phyloP scores from a whole-genome alignment of 2,888 invertebrate genomes.

The Oxytorus armatus region DNA sequence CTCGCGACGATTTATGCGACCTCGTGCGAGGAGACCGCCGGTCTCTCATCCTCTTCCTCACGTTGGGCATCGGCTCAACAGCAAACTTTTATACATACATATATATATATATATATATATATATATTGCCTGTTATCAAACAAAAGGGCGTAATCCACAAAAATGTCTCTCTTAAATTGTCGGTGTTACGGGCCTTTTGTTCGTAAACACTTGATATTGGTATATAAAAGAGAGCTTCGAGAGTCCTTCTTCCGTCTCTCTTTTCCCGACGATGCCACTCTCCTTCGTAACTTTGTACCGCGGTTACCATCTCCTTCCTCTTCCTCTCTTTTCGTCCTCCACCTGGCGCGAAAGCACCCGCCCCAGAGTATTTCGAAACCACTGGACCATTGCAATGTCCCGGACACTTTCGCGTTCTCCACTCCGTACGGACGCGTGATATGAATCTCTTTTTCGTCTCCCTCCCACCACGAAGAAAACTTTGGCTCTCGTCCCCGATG shows the following conservation, averaged over 20 bases:
- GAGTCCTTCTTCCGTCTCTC: conserved; percentile 26
- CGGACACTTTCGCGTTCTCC: conserved; percentile 50
- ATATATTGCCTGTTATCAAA: neutral
- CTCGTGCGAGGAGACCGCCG: conserved; percentile 72
- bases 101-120: conserved; percentile 13
- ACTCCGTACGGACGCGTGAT: conserved; percentile 56
- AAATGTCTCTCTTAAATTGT: neutral
- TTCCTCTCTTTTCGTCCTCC: conserved; percentile 39
- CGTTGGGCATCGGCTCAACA: conserved; percentile 46
- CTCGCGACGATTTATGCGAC: conserved; percentile 82
- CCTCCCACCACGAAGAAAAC: no score
- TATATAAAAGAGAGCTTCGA: conserved; percentile 2
- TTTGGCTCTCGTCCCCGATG: conserved; percentile 29
- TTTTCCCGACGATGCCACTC: conserved; percentile 27
- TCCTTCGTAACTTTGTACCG: conserved; percentile 43
- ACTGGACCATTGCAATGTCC: conserved; percentile 23
- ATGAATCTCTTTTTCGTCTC: conserved; percentile 57
- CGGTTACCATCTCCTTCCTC: conserved; percentile 48
- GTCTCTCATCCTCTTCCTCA: conserved; percentile 65
- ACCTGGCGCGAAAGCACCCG: conserved; percentile 55
- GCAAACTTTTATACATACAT: conserved; percentile 13
- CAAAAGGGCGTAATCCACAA: conserved; percentile 1
- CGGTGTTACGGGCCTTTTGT: neutral
- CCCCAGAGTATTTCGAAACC: conserved; percentile 17
- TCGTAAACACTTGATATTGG: neutral